Evolutionary conservation across 2,113 vertebrate genomes (phyloP), one percentile per base, ranked within the genome.

Genomic region (Perca fluviatilis): DNA sequence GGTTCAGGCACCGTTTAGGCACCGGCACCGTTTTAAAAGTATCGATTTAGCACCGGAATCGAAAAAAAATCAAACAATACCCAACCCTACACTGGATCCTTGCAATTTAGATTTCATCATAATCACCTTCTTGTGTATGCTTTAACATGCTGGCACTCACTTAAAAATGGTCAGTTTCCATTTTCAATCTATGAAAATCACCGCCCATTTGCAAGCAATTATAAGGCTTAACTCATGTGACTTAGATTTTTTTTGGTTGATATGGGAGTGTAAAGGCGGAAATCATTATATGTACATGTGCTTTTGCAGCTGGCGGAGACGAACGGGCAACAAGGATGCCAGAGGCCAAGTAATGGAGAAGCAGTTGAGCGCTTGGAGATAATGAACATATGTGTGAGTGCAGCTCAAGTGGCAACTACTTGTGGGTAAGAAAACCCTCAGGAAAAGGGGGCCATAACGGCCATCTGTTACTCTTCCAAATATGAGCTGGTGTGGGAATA

Each of bases 341-440:
- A 75, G 82, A 77, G 86, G 79, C 74, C 82, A 80, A 77, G 83
- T 79, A 80, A 67, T 23, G 53, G 64, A 83, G 84, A 66, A 86
- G 86, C 86, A 68, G 61, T 72, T 66, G 77, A 85, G 86, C 66
- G 64, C 74, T 79, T 47, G 66, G 78, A 76, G 75, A 91, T 87
- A 88, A 91, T 90, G 79, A 93, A 92, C 91, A 91, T 89, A 84
- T 91, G 90, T 83, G 61, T 77, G 84, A 86, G 89, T 23, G 83
- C 69, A 63, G 65, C 89, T 86, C 58, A 78, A 93, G 89, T 68
- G 82, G 77, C 68, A 81, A 65, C 79, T 66, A 80, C 86, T 81
- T 77, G 76, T 84, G 76, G 79, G 70, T 56, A 86, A 67, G 62
- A 78, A 43, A 80, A 87, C 82, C 80, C 86, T 79, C 73, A 80